Base-by-base conservation (phyloP, 2,888 invertebrate species). In the Elegia similella region DNA sequence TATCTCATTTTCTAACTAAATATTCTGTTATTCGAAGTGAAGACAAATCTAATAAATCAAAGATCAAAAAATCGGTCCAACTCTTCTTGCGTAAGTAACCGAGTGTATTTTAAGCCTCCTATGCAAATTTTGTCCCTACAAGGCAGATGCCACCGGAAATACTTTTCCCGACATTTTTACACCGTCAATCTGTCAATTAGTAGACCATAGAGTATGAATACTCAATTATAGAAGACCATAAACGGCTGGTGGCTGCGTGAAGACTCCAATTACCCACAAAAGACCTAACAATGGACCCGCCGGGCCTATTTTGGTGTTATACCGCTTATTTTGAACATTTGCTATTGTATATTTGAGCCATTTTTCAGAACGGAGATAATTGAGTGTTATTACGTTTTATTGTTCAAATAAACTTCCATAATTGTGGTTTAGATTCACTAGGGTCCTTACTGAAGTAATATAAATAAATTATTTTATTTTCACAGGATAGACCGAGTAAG, bases 151-250 rank as follows among this genome's bases (percentile, higher is more conserved):
- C 50, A 23, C 55, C 47, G 55, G 57, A 55, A 56, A 42, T 38
- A 42, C 70, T 70, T 59, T 47, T 46, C 52, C 54, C 29, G 48
- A 46, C 69, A 65, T 66, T 55, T 70, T 70, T 70, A 67, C 67
- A 48, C 67, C 69, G 64, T 59, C 66, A 57, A 61, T 72, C 78
- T 81, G 82, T 81, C 82, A 82, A 82, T 82, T 81, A 82, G 70
- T 62, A 60, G 58, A 59, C 62, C 64, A 65, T 66, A 63, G 59
- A 50, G 75, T 72, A 76, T 76, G 82, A 81, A 82, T 76, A 80
- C 78, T 75, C 78, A 81, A 82, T 80, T 73, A 76, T 66, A 50
- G 67, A 61, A 44, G 15, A 42, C 80, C 75, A 42, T 80, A 73
- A 64, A 72, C 16, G 78, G 78, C 43, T 29, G n/a, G 58, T 57